Evolutionary conservation across 2,113 vertebrate species (phyloP).

Genomic region (Sylvilagus bachmani): DNA sequence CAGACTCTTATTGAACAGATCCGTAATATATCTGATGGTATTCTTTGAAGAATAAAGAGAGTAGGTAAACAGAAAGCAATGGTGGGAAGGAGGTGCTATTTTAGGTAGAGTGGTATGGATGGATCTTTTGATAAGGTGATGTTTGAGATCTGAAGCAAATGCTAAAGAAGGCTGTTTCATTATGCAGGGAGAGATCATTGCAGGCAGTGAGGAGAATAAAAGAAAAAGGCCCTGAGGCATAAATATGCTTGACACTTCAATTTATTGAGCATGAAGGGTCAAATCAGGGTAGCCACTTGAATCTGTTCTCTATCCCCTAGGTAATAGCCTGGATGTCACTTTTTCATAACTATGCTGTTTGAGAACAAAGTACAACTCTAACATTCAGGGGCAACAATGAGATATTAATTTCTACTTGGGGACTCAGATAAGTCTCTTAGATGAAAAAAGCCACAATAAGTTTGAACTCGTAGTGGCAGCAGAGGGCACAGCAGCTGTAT

Average conservation of each 20-base stretch:
- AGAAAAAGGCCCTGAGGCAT: neutral
- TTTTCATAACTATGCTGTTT: neutral
- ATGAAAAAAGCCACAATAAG: neutral
- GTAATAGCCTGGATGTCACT: neutral
- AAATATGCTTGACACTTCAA: neutral
- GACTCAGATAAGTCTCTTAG: neutral
- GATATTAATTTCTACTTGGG: neutral
- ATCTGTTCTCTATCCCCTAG: neutral
- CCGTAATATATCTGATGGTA: neutral
- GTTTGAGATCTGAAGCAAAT: conserved; percentile 21
- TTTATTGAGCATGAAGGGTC: conserved; percentile 4
- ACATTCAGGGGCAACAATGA: neutral
- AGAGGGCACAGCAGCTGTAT: neutral
- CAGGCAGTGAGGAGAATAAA: neutral
- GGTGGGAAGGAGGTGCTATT: conserved; percentile 15
- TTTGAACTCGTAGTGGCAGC: neutral
- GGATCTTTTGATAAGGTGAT: neutral
- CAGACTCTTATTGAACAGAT: neutral
- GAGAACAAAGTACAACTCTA: conserved; percentile 17
- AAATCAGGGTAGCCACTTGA: neutral
- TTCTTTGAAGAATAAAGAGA: neutral
- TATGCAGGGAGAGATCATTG: neutral
- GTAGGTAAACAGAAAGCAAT: neutral
- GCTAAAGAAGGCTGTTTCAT: neutral
- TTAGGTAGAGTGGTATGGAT: neutral